phyloP scores from a whole-genome alignment of 2,113 vertebrate genomes.

The Tachuris rubrigastra region DNA sequence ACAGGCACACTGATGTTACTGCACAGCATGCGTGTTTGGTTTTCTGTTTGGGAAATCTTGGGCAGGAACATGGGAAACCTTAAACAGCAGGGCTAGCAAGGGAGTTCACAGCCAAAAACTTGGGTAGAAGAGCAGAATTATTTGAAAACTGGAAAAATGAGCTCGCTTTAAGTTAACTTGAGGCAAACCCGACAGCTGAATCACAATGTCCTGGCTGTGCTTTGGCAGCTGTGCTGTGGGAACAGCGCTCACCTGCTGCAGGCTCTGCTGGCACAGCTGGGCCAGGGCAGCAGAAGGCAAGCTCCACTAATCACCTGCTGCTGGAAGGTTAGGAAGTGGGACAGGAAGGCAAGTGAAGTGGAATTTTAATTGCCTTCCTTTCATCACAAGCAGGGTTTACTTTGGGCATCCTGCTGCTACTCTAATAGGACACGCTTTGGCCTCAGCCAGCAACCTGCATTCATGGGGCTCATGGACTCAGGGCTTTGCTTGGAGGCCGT shows the following conservation, averaged over 20 bases:
- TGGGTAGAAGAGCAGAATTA: not conserved
- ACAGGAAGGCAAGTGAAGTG: constrained; percentile 39
- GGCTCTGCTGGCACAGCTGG: not conserved
- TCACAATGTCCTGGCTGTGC: rapidly evolving
- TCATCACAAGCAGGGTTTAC: constrained; percentile 36
- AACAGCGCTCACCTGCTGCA: rapidly evolving
- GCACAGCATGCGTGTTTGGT: rapidly evolving
- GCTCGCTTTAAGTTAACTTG: not conserved
- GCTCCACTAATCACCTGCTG: constrained; percentile 20
- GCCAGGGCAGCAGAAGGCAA: not conserved
- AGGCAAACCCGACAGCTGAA: not conserved
- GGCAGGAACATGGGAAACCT: not conserved
- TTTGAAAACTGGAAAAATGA: not conserved
- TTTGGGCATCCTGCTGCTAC: constrained; percentile 19
- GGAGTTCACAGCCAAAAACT: not conserved
- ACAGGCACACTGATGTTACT: not conserved
- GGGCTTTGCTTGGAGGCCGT: not conserved
- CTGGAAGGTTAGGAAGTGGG: constrained; percentile 41
- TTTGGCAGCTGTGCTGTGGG: rapidly evolving
- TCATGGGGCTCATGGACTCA: not conserved
- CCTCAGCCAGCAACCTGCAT: not conserved
- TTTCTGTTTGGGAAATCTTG: not conserved
- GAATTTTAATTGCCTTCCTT: constrained; percentile 69
- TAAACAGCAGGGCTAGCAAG: not conserved
- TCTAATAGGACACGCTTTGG: not conserved